phyloP scores from a whole-genome alignment of 2,888 invertebrate genomes.

The Yponomeuta evonymella region DNA sequence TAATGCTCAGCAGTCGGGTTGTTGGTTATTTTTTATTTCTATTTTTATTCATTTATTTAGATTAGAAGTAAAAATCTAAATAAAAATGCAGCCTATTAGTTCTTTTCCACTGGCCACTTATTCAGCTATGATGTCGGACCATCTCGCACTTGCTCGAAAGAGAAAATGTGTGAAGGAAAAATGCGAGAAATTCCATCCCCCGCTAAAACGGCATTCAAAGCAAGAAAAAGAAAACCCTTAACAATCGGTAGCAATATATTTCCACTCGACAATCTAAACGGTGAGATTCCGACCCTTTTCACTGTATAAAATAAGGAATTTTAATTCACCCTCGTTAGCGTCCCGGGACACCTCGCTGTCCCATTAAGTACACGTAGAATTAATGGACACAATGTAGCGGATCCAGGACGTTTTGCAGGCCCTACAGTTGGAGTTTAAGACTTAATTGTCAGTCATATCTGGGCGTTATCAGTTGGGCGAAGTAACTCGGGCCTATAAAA shows the following conservation, averaged over 20 bases:
- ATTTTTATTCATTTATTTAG: no score
- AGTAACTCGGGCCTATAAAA: not conserved
- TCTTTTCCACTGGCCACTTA: not conserved
- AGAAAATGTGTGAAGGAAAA: not conserved
- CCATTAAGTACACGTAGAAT: not conserved
- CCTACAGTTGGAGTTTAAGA: not conserved
- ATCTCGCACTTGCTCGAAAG: not conserved
- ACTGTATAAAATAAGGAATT: constrained; percentile 40
- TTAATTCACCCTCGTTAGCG: constrained; percentile 64
- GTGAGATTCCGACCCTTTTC: constrained; percentile 14
- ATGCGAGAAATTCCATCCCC: not conserved
- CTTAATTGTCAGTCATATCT: not conserved
- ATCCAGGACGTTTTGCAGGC: not conserved
- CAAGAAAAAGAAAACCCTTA: not conserved
- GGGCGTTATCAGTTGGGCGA: not conserved
- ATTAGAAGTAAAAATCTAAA: no score
- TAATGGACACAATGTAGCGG: not conserved
- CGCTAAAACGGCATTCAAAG: not conserved
- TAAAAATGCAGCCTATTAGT: no score
- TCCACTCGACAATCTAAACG: constrained; percentile 6
- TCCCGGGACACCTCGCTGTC: constrained; percentile 25
- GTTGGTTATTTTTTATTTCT: no score
- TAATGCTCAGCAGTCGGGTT: no score
- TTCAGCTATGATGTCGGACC: not conserved
- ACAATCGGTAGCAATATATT: constrained; percentile 3